Evolutionary conservation across 1,140 invertebrate genomes (phyloP), one percentile per base, ranked within the genome.

Genomic region (Zaprionus capensis): DNA sequence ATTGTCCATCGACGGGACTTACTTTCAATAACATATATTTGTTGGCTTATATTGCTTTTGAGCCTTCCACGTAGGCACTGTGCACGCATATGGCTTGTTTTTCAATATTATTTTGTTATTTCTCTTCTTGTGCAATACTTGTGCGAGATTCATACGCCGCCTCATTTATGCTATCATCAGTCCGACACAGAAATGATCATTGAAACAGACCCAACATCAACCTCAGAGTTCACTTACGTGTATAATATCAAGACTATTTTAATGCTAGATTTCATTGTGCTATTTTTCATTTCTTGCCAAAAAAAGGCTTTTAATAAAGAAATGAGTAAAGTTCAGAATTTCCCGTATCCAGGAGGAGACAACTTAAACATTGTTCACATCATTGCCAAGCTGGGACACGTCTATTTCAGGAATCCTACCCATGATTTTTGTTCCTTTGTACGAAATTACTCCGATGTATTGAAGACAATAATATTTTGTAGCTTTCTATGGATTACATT

Each of bases 401-500:
- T 87, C 15, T 83, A 80, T 24, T 97, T 97, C 79, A 93, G 95
- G 2, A 98, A 98, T 93, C 97, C 97, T 1, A 96, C 97, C 0
- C 97, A 97, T 4, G 97, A 98, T 93, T 92, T 92, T 62, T 88
- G 88, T n/a, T 90, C 91, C 1, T 87, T 86, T 64, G 79, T 92
- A 7, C 87, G 94, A 78, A 96, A 95, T 3, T 97, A 96, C 94
- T 92, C 98, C 34, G 98, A 99, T 92, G 94, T 98, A 44, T 86
- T 98, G 2, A 99, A 99, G 93, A 95, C 96, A 41, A 95, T 95
- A 31, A 92, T 97, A 17, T 96, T 99, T 87, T 95, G 96, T 85
- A 97, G 97, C 78, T 97, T 98, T 85, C 96, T 98, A 92, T 99
- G 98, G 98, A 94, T 99, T 26, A 98, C 98, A 0, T 93, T 99